Base-by-base conservation (phyloP, 2,888 invertebrate genomes). In the Pyrgus malvae region DNA sequence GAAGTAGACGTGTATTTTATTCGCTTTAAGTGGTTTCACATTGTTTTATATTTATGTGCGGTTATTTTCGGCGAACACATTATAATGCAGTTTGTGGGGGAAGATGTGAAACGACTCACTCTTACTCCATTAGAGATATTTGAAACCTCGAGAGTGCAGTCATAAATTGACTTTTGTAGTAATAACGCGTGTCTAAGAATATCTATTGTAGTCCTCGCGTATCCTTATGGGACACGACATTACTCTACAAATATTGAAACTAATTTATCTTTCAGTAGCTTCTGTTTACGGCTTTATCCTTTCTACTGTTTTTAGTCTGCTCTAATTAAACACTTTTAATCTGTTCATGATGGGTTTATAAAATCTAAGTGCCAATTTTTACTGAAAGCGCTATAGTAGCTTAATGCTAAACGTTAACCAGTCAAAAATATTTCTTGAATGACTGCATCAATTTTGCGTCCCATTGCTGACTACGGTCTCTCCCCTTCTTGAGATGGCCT, bases 11-110 rank as follows among this genome's bases (percentile, higher is more conserved):
- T 90, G 88, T 88, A 88, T 89, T 90, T 90, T 90, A 90, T 90
- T 89, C 89, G 87, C 89, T 90, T 88, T 90, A 90, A 90, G 90
- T 90, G 90, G 90, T 89, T 88, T 89, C 88, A 90, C 90, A 89
- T 90, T 90, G 88, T 88, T 89, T 90, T 88, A 85, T 89, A 89
- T 90, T 90, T 89, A 90, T 90, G 89, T 88, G 86, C 76, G 83
- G 86, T 85, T 90, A 90, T 90, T 90, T 90, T 88, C 74, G 87
- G 82, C 80, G 72, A 77, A 78, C 81, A 86, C 90, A 85, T 90
- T 87, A 89, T 90, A 87, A 88, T 85, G 86, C 86, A 84, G 87
- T 86, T 88, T 86, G 89, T 86, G 84, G 88, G 90, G 90, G 89
- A 82, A 87, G 81, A 87, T 81, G 86, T 85, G 78, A 81, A 82